Evolutionary conservation across 2,888 invertebrate species (phyloP).

Genomic region (Cephalotes varians): DNA sequence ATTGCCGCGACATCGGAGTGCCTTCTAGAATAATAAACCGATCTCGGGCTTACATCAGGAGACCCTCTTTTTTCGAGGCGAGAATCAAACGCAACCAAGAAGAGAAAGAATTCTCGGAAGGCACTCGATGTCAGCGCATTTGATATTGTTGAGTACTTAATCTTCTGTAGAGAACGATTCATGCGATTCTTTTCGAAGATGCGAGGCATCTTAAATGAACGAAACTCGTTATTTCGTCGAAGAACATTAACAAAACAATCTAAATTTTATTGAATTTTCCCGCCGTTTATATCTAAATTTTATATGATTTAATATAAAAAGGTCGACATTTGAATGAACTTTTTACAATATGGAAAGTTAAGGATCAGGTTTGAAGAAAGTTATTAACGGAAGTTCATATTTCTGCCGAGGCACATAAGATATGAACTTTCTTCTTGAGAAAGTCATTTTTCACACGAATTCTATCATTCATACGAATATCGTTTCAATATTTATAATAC

Average conservation of each 20-base stretch:
- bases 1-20: slow-evolving; percentile 70
- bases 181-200: background rate
- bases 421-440: slow-evolving; percentile 26
- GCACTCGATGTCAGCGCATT: slow-evolving; percentile 1
- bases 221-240: background rate
- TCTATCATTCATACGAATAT: background rate
- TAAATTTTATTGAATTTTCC: background rate
- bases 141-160: slow-evolving; percentile 16
- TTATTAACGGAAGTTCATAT: slow-evolving; percentile 24
- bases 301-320: background rate
- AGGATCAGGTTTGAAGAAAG: slow-evolving; percentile 20
- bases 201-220: background rate
- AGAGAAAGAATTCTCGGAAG: slow-evolving; percentile 20
- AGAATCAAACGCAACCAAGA: slow-evolving; percentile 23
- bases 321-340: background rate
- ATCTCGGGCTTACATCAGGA: slow-evolving; percentile 27
- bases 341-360: slow-evolving; percentile 18
- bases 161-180: background rate
- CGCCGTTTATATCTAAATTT: background rate
- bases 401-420: background rate
- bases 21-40: slow-evolving; percentile 76
- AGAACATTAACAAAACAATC: background rate
- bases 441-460: slow-evolving; percentile 18
- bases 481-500: background rate
- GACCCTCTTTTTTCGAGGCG: slow-evolving; percentile 50